Evolutionary conservation across 2,113 vertebrate species (phyloP).

Genomic region (Rhineura floridana): DNA sequence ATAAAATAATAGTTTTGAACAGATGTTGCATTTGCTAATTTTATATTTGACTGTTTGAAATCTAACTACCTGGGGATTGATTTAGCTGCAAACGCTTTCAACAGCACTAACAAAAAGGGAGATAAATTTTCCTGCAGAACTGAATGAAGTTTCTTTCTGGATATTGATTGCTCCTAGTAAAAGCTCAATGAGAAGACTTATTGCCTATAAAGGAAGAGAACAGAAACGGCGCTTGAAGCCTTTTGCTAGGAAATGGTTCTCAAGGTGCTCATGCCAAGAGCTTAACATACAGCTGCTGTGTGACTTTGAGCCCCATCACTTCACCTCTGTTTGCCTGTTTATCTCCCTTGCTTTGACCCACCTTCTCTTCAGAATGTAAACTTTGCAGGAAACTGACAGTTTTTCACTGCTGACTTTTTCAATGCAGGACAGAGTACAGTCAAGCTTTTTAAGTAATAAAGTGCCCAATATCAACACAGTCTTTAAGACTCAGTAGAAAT

Average conservation of each 20-base stretch:
- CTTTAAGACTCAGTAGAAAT: neutral
- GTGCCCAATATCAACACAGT: neutral
- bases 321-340: constrained; percentile 30
- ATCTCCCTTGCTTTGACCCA: constrained; percentile 13
- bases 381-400: neutral
- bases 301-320: constrained; percentile 29
- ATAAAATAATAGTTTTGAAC: constrained; percentile 78
- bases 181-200: constrained; percentile 55
- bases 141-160: constrained; percentile 56
- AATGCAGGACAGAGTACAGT: neutral
- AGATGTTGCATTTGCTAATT: constrained; percentile 79
- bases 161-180: constrained; percentile 48
- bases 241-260: constrained; percentile 45
- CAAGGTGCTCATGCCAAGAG: constrained; percentile 38
- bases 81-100: constrained; percentile 62
- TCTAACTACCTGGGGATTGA: constrained; percentile 72
- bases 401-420: neutral
- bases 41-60: constrained; percentile 73
- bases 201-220: constrained; percentile 50
- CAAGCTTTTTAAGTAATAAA: neutral
- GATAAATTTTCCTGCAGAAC: constrained; percentile 52
- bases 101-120: constrained; percentile 57
- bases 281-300: constrained; percentile 26
- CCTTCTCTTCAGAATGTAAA: neutral
- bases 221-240: constrained; percentile 21